Conservation (phyloP, 2,797 vertebrate species). For the Enteromius mattozi region DNA sequence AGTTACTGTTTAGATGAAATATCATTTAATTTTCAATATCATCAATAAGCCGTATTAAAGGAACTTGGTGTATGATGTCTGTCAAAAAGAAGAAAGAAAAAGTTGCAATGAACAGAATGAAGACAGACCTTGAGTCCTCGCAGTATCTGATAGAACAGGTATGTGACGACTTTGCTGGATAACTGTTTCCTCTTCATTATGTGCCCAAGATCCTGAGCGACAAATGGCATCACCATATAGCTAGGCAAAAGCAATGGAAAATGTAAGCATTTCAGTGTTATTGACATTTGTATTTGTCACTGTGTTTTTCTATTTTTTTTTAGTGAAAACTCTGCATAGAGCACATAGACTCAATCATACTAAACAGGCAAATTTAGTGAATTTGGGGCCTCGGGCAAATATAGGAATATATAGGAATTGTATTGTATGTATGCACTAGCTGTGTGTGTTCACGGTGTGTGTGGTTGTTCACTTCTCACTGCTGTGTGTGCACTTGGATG, state of each 20-base stretch:
- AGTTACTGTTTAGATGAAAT: slow-evolving; percentile 19
- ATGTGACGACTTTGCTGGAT: slow-evolving; percentile 73
- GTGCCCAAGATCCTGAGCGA: slow-evolving; percentile 80
- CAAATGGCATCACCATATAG: slow-evolving; percentile 85
- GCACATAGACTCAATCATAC: neutral
- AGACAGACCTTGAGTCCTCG: slow-evolving; percentile 79
- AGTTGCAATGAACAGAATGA: neutral
- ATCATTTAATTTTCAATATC: neutral
- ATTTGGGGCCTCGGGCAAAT: too few relatives aligned
- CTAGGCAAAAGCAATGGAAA: slow-evolving; percentile 60
- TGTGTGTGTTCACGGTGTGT: too few relatives aligned
- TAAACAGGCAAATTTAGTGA: too few relatives aligned
- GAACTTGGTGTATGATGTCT: neutral
- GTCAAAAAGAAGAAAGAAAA: neutral
- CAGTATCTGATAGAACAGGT: slow-evolving; percentile 84
- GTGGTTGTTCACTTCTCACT: too few relatives aligned
- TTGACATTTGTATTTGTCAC: neutral
- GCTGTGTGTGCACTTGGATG: too few relatives aligned
- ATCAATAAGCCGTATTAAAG: neutral
- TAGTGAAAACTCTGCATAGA: neutral
- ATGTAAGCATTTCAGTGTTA: neutral
- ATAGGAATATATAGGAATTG: too few relatives aligned
- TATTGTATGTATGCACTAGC: too few relatives aligned
- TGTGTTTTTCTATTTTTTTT: neutral
- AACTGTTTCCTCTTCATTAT: slow-evolving; percentile 81